Evolutionary conservation across 2,888 invertebrate genomes (phyloP).

Genomic region (Nematopogon swammerdamellus): DNA sequence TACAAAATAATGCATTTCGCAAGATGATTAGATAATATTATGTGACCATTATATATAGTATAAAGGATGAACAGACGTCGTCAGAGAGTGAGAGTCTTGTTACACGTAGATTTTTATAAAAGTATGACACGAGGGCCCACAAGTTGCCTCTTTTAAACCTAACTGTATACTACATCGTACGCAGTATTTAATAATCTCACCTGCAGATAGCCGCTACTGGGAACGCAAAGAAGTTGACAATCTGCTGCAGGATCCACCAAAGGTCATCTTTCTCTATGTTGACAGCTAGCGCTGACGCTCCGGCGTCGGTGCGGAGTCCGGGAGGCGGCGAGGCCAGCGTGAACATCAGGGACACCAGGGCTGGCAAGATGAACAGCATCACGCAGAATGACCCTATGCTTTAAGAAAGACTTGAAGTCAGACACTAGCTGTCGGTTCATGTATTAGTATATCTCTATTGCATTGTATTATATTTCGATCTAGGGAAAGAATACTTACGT

Average conservation of each 20-base stretch:
- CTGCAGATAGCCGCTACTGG: conserved; percentile 63
- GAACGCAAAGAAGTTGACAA: conserved; percentile 50
- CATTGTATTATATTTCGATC: not conserved
- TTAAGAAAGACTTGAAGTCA: too few relatives aligned
- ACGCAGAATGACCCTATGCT: conserved; percentile 33
- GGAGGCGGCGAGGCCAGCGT: conserved; percentile 58
- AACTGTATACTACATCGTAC: not conserved
- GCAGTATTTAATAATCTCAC: conserved; percentile 25
- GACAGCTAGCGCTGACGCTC: too few relatives aligned
- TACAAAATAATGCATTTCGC: too few relatives aligned
- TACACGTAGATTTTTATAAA: too few relatives aligned
- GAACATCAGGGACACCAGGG: conserved; percentile 54
- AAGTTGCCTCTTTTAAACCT: too few relatives aligned
- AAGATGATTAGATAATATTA: too few relatives aligned
- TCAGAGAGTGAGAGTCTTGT: too few relatives aligned
- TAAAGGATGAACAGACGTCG: too few relatives aligned
- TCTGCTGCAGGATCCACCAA: conserved; percentile 42
- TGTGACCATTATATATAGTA: too few relatives aligned
- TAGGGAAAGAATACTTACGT: conserved; percentile 15
- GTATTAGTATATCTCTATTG: not conserved
- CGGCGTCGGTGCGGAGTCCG: conserved; percentile 43
- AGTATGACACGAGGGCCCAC: too few relatives aligned
- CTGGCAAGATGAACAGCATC: conserved; percentile 47
- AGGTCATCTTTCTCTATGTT: conserved; percentile 40
- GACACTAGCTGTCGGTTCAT: too few relatives aligned